These are phyloP conservation scores for Dascillus cervinus DNA, from an alignment of 2,888 invertebrate species.

Conservation along the genomic window DNA sequence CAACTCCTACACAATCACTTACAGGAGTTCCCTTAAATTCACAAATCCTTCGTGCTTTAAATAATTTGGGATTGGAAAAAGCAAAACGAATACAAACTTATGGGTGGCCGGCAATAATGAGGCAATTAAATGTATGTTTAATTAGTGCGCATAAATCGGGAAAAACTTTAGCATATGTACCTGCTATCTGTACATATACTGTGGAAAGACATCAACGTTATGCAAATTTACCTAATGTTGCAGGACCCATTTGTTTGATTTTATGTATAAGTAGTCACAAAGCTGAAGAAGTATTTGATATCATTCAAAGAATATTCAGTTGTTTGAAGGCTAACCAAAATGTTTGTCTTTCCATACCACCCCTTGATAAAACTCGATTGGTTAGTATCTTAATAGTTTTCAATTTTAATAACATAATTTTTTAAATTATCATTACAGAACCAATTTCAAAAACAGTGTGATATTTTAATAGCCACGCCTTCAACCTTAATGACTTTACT, in stretches of 20 bases:
- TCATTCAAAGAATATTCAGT: constrained; percentile 41
- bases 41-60: constrained; percentile 24
- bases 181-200: constrained; percentile 57
- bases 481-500: constrained; percentile 46
- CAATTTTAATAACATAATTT: not conserved
- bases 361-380: constrained; percentile 24
- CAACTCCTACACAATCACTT: constrained; percentile 21
- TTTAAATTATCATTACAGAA: too few relatives aligned
- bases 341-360: constrained; percentile 44
- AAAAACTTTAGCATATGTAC: constrained; percentile 64
- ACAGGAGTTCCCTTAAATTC: constrained; percentile 25
- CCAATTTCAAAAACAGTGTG: constrained; percentile 27
- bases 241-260: constrained; percentile 57
- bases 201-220: constrained; percentile 43
- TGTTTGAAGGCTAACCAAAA: constrained; percentile 33
- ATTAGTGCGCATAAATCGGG: constrained; percentile 54
- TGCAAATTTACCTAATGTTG: constrained; percentile 32
- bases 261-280: constrained; percentile 56
- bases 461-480: constrained; percentile 65
- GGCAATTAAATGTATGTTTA: constrained; percentile 57
- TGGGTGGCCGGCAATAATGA: constrained; percentile 61
- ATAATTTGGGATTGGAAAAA: constrained; percentile 23
- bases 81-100: constrained; percentile 56
- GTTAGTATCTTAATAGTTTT: constrained; percentile 18
- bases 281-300: constrained; percentile 44